Evolutionary conservation across 2,888 invertebrate species (phyloP).

Genomic region (Buathra laborator): DNA sequence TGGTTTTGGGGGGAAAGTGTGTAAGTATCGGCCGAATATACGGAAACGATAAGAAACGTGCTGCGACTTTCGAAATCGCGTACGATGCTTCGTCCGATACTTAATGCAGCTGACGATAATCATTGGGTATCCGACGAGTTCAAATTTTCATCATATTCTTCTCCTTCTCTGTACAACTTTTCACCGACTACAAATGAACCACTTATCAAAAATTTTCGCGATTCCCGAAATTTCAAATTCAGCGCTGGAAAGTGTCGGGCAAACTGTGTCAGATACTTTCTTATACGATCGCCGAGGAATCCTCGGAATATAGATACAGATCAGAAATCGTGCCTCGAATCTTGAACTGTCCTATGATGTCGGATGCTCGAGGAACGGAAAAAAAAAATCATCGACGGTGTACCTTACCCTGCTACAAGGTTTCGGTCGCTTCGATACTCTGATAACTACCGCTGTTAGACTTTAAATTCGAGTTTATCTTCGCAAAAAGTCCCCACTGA

Average conservation of each 20-base stretch:
- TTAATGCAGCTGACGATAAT: constrained; percentile 26
- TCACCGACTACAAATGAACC: not conserved
- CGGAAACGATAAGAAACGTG: constrained; percentile 49
- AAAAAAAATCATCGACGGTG: not conserved
- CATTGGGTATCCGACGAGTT: not conserved
- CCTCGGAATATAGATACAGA: not conserved
- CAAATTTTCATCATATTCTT: not conserved
- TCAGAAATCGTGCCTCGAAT: not conserved
- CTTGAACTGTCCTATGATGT: too few species aligned
- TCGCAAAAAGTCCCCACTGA: too few species aligned
- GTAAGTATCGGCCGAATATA: not conserved
- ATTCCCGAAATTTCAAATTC: not conserved
- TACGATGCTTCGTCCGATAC: constrained; percentile 16
- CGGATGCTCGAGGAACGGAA: too few species aligned
- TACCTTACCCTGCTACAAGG: not conserved
- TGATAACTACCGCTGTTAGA: not conserved
- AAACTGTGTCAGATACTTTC: too few species aligned
- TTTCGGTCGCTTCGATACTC: not conserved
- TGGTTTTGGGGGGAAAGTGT: constrained; percentile 15
- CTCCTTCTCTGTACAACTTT: not conserved
- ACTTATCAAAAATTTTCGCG: not conserved
- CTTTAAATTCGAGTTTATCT: not conserved
- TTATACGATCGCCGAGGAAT: too few species aligned
- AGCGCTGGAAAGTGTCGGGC: not conserved
- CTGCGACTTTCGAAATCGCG: constrained; percentile 45